These are phyloP conservation scores for Cetonia aurata DNA, from an alignment of 2,888 invertebrate genomes.

Conservation along the genomic window DNA sequence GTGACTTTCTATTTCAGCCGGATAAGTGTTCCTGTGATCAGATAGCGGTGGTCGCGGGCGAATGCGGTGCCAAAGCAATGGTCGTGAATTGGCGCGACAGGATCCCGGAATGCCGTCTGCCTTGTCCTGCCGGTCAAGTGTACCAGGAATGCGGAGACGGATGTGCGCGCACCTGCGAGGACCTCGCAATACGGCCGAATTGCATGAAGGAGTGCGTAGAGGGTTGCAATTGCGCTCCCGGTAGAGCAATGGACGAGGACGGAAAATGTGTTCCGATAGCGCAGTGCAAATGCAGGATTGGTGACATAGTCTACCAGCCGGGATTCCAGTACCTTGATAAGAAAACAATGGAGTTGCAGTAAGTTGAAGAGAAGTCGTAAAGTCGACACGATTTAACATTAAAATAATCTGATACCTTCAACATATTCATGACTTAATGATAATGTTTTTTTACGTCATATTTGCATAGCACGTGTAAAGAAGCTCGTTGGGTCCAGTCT, in stretches of 20 bases:
- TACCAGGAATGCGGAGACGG: constrained; percentile 28
- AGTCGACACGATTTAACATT: no score
- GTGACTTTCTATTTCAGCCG: constrained; percentile 57
- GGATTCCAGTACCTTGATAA: constrained; percentile 9
- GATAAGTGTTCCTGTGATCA: constrained; percentile 28
- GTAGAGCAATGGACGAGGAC: constrained; percentile 17
- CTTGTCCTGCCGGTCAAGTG: constrained; percentile 29
- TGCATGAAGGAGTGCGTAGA: constrained; percentile 25
- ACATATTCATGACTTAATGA: no score
- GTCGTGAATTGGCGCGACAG: constrained; percentile 23
- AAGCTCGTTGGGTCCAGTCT: constrained; percentile 76
- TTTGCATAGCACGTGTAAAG: constrained; percentile 70
- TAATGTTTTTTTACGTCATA: background rate
- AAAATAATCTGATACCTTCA: no score
- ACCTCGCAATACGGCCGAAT: constrained; percentile 1
- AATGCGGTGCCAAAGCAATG: constrained; percentile 24
- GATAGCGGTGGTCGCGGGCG: constrained; percentile 10
- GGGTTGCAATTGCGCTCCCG: constrained; percentile 34
- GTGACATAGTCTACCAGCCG: background rate
- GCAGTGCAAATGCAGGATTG: constrained; percentile 22
- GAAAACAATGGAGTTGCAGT: constrained; percentile 7
- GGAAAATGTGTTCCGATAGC: constrained; percentile 21
- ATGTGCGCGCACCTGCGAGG: constrained; percentile 32
- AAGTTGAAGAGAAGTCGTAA: no score
- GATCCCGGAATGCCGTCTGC: constrained; percentile 7